phyloP scores from a whole-genome alignment of 2,797 vertebrate species.

The Salmo trutta region DNA sequence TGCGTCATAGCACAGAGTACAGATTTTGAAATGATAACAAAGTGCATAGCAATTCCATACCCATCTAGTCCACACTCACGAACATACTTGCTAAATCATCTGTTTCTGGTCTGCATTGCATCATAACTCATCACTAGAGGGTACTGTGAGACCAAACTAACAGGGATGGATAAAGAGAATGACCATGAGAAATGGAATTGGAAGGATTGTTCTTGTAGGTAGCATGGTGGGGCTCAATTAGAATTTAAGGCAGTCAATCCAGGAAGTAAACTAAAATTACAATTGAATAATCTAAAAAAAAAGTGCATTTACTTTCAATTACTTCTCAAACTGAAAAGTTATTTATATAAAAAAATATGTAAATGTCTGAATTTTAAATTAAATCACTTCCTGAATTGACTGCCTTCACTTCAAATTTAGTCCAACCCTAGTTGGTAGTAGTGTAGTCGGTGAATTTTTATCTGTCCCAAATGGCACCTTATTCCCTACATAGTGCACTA shows the following conservation, averaged over 20 bases:
- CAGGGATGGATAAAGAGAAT: not conserved
- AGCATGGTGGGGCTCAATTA: too few species aligned
- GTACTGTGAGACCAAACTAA: not conserved
- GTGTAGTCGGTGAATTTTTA: not conserved
- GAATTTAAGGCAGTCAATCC: too few species aligned
- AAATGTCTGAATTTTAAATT: too few species aligned
- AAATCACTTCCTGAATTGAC: too few species aligned
- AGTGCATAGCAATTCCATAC: not conserved
- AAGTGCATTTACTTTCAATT: too few species aligned
- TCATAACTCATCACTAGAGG: conserved; percentile 11
- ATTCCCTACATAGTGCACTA: not conserved
- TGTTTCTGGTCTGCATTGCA: not conserved
- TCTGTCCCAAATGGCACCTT: not conserved
- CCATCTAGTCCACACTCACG: not conserved
- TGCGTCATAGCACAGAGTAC: not conserved
- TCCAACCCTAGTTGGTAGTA: not conserved
- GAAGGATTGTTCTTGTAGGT: not conserved
- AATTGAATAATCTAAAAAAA: too few species aligned
- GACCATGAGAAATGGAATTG: not conserved
- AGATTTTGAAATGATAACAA: not conserved
- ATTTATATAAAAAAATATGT: too few species aligned
- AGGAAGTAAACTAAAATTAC: too few species aligned
- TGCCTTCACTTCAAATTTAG: too few species aligned
- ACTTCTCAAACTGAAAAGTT: too few species aligned
- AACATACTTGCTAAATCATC: not conserved